Evolutionary conservation across 2,888 invertebrate species (phyloP).

Genomic region (Clostera curtula): DNA sequence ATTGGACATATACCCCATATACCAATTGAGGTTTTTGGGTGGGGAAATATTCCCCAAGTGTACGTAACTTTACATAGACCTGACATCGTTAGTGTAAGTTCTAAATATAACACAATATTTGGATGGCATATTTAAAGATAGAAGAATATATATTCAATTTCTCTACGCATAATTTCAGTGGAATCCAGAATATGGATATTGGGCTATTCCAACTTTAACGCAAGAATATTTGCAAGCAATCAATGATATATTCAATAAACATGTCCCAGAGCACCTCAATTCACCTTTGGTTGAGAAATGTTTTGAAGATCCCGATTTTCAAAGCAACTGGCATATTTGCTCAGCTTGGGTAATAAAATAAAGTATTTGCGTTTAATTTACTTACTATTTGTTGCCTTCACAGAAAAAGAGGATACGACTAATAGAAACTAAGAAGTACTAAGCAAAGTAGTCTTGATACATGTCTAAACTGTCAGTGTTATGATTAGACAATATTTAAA

Average conservation of each 20-base stretch:
- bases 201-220: slow-evolving; percentile 59
- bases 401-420: too few relatives aligned
- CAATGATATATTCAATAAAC: slow-evolving; percentile 40
- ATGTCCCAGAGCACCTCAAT: slow-evolving; percentile 40
- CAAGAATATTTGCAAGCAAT: slow-evolving; percentile 51
- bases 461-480: too few relatives aligned
- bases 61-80: slow-evolving; percentile 65
- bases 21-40: slow-evolving; percentile 69
- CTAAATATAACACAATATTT: too few relatives aligned
- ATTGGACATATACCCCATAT: slow-evolving; percentile 72
- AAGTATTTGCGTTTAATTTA: background rate
- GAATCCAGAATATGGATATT: slow-evolving; percentile 53
- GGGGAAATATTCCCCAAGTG: slow-evolving; percentile 76
- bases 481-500: too few relatives aligned
- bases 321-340: slow-evolving; percentile 54
- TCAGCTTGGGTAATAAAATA: slow-evolving; percentile 39
- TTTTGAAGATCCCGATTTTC: slow-evolving; percentile 51
- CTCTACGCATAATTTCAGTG: slow-evolving; percentile 29
- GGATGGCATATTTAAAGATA: too few relatives aligned
- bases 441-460: too few relatives aligned
- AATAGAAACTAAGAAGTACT: too few relatives aligned
- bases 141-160: slow-evolving; percentile 3
- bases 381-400: too few relatives aligned
- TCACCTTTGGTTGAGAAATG: slow-evolving; percentile 50
- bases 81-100: slow-evolving; percentile 36